Percentiles rank a stretch among this genome's conserved stretches.
Conservation (phyloP, 2,888 invertebrate genomes). For the Ethmia dodecea region DNA sequence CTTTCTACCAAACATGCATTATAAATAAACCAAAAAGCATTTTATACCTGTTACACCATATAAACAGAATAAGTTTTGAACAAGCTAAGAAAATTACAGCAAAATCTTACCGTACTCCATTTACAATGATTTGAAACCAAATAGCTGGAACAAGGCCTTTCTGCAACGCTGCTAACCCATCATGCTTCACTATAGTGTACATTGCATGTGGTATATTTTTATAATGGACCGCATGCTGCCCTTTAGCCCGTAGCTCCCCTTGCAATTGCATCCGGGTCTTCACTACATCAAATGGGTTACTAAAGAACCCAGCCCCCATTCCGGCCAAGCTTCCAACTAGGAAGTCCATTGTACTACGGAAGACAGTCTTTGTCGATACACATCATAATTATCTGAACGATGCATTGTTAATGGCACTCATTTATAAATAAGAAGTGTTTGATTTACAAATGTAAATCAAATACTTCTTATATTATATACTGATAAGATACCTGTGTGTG, state of each 20-base stretch:
- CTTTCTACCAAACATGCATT: too few relatives aligned
- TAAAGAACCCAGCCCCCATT: conserved; percentile 87
- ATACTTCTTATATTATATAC: too few relatives aligned
- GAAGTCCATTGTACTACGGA: conserved; percentile 88
- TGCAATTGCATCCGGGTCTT: conserved; percentile 94
- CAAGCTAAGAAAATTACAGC: background rate
- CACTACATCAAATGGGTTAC: conserved; percentile 93
- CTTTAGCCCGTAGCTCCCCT: conserved; percentile 84
- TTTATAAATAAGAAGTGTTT: too few relatives aligned
- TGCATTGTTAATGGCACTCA: too few relatives aligned
- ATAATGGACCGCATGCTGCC: conserved; percentile 79
- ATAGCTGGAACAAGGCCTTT: conserved; percentile 90
- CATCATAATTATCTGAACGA: too few relatives aligned
- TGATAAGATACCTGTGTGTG: too few relatives aligned
- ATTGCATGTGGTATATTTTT: conserved; percentile 89
- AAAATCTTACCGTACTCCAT: conserved; percentile 72
- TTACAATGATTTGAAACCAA: conserved; percentile 85
- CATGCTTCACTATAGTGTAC: conserved; percentile 83
- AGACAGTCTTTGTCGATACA: too few relatives aligned
- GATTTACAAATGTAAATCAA: too few relatives aligned
- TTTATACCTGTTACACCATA: too few relatives aligned
- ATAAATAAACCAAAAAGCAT: too few relatives aligned
- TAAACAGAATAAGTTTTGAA: too few relatives aligned
- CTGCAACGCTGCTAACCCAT: conserved; percentile 86
- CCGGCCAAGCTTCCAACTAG: conserved; percentile 86